phyloP scores from a whole-genome alignment of 1,140 invertebrate species.

The Thaumetopoea pityocampa region DNA sequence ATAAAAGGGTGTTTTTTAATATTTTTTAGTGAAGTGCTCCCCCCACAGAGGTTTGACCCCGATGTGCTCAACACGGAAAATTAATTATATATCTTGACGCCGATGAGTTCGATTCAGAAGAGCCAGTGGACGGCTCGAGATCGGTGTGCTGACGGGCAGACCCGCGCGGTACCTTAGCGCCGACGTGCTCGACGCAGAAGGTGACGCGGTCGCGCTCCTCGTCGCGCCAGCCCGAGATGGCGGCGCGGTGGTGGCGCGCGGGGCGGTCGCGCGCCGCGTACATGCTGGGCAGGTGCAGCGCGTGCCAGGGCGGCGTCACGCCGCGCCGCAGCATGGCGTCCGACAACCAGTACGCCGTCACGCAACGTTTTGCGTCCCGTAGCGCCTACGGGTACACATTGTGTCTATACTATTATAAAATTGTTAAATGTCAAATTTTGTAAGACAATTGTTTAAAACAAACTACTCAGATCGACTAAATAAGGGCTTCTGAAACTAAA shows the following conservation, averaged over 20 bases:
- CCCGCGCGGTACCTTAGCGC: constrained; percentile 83
- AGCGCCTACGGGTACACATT: constrained; percentile 76
- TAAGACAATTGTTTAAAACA: too few species aligned
- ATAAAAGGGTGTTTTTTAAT: too few species aligned
- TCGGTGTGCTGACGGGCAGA: background rate
- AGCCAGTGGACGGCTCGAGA: too few species aligned
- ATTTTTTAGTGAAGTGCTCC: too few species aligned
- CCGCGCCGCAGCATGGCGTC: constrained; percentile 91
- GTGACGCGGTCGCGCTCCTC: constrained; percentile 88
- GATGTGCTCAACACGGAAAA: too few species aligned
- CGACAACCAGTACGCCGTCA: constrained; percentile 96
- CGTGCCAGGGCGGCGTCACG: constrained; percentile 93
- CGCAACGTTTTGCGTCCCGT: constrained; percentile 86
- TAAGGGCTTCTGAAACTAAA: too few species aligned
- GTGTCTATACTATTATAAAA: too few species aligned
- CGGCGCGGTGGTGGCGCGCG: constrained; percentile 83
- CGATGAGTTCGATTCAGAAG: too few species aligned
- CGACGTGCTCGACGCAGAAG: constrained; percentile 87
- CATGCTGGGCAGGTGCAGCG: constrained; percentile 92
- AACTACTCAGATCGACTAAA: too few species aligned
- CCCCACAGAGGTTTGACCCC: too few species aligned
- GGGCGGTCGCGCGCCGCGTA: constrained; percentile 83
- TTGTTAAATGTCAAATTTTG: too few species aligned
- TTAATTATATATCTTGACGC: too few species aligned
- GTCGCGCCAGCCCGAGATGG: constrained; percentile 90